Evolutionary conservation across 2,797 vertebrate species (phyloP), one percentile per base, ranked within the genome.

Genomic region (Pagetopsis macropterus): DNA sequence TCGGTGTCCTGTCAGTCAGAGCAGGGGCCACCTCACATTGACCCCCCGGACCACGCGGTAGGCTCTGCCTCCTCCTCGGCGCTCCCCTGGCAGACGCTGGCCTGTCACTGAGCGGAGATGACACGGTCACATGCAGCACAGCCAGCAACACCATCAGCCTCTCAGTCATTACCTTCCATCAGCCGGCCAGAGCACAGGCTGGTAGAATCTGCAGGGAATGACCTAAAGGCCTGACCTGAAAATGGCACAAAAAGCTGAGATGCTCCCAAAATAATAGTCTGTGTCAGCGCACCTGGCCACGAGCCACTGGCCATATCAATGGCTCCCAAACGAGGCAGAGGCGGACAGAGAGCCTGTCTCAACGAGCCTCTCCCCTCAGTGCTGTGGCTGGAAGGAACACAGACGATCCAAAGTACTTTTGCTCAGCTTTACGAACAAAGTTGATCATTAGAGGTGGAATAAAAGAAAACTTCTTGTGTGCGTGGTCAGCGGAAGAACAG

Each of bases 101-200:
- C 78, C 81, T 85, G 89, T 92, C 90, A 90, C 79, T 87, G 87
- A 87, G 84, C 84, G 57, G 70, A 88, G 85, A 84, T 91, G 89
- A 92, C 91, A 88, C 40, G 81, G 85, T 85, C 89, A 92, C 88
- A 88, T 49, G 78, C 84, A 84, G 70, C 82, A 76, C 84, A 75
- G 82, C 77, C 75, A 78, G 68, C 84, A 70, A 81, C 87, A 84
- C 84, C 84, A 89, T 84, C 82, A 85, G 85, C 85, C 84, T 86
- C 86, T 91, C 89, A 92, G 92, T 94, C 92, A 93, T 91, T 92
- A 93, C 87, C 86, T 91, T 88, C 89, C 89, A 92, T 91, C 90
- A 91, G 84, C 81, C 74, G 63, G 88, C 87, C 87, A 87, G 81
- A 82, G 88, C 89, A 87, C 75, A 89, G 87, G 91, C 90, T 86